phyloP scores from a whole-genome alignment of 2,888 invertebrate species.

The Tolmerus cingulatus region DNA sequence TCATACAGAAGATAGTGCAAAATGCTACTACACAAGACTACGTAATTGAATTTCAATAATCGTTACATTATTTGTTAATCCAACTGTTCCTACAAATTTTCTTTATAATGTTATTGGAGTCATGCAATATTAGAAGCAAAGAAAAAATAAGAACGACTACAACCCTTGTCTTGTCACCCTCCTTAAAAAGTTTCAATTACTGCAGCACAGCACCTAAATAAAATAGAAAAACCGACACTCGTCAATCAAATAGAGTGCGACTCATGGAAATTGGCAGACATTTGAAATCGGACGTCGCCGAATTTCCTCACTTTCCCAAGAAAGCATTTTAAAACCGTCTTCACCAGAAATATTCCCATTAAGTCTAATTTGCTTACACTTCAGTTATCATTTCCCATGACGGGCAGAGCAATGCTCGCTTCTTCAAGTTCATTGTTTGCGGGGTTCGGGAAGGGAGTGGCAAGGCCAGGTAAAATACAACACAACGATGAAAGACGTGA shows the following conservation, averaged over 20 bases:
- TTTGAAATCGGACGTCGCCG: background rate
- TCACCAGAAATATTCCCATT: constrained; percentile 12
- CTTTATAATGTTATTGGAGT: background rate
- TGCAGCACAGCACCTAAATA: background rate
- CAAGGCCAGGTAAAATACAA: background rate
- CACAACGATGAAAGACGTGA: background rate
- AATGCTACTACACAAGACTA: background rate
- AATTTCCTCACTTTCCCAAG: background rate
- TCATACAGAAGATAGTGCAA: background rate
- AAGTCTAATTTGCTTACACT: constrained; percentile 28
- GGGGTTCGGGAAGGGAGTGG: background rate
- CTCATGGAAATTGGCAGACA: background rate
- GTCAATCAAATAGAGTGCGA: background rate
- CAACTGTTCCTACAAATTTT: background rate
- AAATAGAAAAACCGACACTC: background rate
- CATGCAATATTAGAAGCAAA: background rate
- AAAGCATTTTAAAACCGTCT: constrained; percentile 21
- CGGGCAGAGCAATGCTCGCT: constrained; percentile 3
- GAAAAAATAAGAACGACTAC: background rate
- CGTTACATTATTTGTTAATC: background rate
- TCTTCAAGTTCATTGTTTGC: constrained; percentile 29
- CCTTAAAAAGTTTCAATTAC: background rate
- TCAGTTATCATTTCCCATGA: constrained; percentile 38
- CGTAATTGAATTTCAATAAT: background rate
- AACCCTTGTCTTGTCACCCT: background rate